Percentiles rank a stretch among this genome's conserved stretches.
phyloP scores from a whole-genome alignment of 2,113 vertebrate species.

The Phrynocephalus versicolor region DNA sequence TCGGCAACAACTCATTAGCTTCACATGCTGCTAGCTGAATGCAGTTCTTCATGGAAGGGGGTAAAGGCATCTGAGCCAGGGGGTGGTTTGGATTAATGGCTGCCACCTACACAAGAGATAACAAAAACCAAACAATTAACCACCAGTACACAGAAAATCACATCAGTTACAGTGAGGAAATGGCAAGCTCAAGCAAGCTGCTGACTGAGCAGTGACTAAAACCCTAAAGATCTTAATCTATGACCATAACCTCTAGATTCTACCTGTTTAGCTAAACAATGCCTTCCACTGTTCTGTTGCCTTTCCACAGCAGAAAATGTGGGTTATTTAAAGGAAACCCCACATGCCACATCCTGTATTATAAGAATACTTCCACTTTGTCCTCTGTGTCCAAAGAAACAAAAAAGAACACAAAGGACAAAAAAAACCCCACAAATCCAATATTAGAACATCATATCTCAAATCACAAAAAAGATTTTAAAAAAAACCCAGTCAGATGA shows the following conservation, averaged over 20 bases:
- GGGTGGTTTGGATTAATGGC: slow-evolving; percentile 98
- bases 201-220: fast-evolving
- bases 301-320: neutral
- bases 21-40: slow-evolving; percentile 98
- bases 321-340: neutral
- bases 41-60: slow-evolving; percentile 98
- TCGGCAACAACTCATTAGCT: slow-evolving; percentile 92
- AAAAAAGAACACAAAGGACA: neutral
- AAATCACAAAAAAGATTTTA: neutral
- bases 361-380: neutral
- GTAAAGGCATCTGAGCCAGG: slow-evolving; percentile 94
- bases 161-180: neutral
- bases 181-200: neutral
- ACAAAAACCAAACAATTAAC: neutral
- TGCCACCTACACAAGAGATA: slow-evolving; percentile 81
- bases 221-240: neutral
- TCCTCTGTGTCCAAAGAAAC: neutral
- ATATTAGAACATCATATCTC: neutral
- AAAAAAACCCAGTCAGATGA: too few relatives aligned
- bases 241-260: neutral
- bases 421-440: neutral
- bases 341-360: neutral
- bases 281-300: neutral
- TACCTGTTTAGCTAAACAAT: neutral
- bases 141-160: neutral